Base-by-base conservation (phyloP, 2,113 vertebrate species). In the Mus musculus region DNA sequence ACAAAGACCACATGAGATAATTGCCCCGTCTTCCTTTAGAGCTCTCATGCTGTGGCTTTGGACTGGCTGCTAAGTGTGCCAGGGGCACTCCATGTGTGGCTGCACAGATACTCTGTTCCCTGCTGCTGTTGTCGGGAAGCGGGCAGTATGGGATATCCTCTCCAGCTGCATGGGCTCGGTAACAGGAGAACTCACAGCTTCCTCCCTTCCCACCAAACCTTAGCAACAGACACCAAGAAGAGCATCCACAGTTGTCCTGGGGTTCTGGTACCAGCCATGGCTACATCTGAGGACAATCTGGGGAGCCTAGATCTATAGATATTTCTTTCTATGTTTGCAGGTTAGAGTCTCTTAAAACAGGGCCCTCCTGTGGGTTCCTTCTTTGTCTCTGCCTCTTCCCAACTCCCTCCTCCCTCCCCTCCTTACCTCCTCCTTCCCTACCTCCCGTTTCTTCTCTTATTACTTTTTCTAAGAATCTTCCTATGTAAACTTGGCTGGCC, bases 391-490 rank as follows among this genome's bases (percentile, higher is more conserved):
- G 9, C 12, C 67, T 54, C 49, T 17, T 54, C 13, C 4, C 56
- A 33, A 2, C 11, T 56, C 1, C 7, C 8, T 11, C 36, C 11
- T 56, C 9, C 26, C 33, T 13, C 54, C 2, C 6, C 5, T 11
- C 36, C 11, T n/a, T 28, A 7, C 9, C 13, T 10, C 22, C 30
- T 16, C 20, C 30, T 26, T n/a, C 11, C 26, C 33, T 59, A 30
- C 20, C 36, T 71, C 7, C 33, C 9, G 8, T 56, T 30, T 52
- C 14, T 54, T 16, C 19, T 59, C 49, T 52, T 73, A n/a, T 3
- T 30, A 13, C 24, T 19, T 46, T 28, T n/a, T 33, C 28, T 33
- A 19, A 61, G 0, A 71, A 7, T 72, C 49, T 72, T 71, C 33
- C 36, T 54, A 54, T 30, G 16, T 75, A 89, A 54, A 56, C 52